Evolutionary conservation across 2,113 vertebrate genomes (phyloP), one percentile per base, ranked within the genome.

Genomic region (Chlorodrepanis virens): DNA sequence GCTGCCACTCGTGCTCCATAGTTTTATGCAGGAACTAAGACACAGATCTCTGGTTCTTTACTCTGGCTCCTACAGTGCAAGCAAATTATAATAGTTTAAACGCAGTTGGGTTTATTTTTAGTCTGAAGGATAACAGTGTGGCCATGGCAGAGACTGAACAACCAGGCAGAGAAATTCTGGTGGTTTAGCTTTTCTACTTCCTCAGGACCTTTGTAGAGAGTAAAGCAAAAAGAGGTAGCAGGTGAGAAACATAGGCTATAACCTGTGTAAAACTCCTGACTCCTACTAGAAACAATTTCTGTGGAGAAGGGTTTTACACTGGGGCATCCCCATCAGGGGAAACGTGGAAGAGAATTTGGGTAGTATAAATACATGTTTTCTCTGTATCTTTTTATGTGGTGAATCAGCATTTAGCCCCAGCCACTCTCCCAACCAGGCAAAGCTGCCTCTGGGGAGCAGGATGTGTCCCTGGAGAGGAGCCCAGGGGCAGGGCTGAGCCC

Each of bases 1-100:
- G 25, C 67, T 76, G 35, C 29, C 29, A 18, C 56, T 80, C 33
- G 24, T 74, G 50, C 47, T 67, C 47, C 35, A 10, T 10, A 5
- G 57, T 79, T 79, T 69, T 63, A 47, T 83, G 35, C 54, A 74
- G 39, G 63, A 80, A 14, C 71, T 77, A 29, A 52, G 50, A 33
- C 56, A 44, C 50, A 83, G 22, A 60, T 68, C 59, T 83, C 59
- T 93, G 63, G 42, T 86, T 93, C 71, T 37, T 96, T 82, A 90
- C 63, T 47, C 57, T 23, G n/a, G 22, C 53, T 85, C 74, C 91
- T 94, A 72, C 35, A 50, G 67, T 37, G 82, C 37, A 64, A 70
- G 71, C 24, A 80, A 90, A 90, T 94, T 88, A 37, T 45, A 52
- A 56, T n/a, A 64, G 88, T 92, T 93, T 88, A 86, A 95, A 90